Evolutionary conservation across 2,888 invertebrate genomes (phyloP), one percentile per base, ranked within the genome.

Genomic region (Synergus umbraculus): DNA sequence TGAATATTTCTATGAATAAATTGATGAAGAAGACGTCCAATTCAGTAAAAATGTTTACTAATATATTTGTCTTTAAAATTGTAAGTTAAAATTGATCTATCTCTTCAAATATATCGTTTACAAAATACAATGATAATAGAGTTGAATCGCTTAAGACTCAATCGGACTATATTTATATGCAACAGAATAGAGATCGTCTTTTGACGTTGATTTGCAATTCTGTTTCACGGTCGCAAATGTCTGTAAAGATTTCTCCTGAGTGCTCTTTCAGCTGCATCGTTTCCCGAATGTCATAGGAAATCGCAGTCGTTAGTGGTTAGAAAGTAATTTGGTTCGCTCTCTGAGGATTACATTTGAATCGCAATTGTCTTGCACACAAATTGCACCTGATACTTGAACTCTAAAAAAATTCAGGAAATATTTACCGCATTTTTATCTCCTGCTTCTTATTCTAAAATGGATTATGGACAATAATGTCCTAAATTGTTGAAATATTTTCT

Each of bases 201-300:
- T 73, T 54, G n/a, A 54, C 37, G 54, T 54, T 49, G 49, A 69
- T 73, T 73, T 73, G 73, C 73, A 73, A 49, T 69, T 69, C 54
- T 37, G 37, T 54, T 54, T 54, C 73, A 54, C 37, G 49, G 46
- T 73, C 49, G 29, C 9, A 49, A 69, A 69, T 29, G 37, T n/a
- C 49, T 69, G 15, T 29, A 41, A 54, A 54, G 54, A 37, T 54
- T 73, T 73, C 44, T 43, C 43, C 13, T 46, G 4, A 73, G n/a
- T 37, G 5, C n/a, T 73, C 49, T 73, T 9, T 41, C 4, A 73
- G 37, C 54, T 49, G 54, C 37, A 54, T 37, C 37, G 49, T 73
- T 54, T 73, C 73, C 29, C 13, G 2, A 73, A 54, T 54, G 10
- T 18, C 49, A 12, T 46, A 67, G 22, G n/a, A 46, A 43, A 43